A percentile compares a stretch with the other conserved stretches of the same genome.
These are phyloP conservation scores for Parazoanthus swiftii DNA, from an alignment of 92 coral and sea anemone species.

Conservation along the genomic window DNA sequence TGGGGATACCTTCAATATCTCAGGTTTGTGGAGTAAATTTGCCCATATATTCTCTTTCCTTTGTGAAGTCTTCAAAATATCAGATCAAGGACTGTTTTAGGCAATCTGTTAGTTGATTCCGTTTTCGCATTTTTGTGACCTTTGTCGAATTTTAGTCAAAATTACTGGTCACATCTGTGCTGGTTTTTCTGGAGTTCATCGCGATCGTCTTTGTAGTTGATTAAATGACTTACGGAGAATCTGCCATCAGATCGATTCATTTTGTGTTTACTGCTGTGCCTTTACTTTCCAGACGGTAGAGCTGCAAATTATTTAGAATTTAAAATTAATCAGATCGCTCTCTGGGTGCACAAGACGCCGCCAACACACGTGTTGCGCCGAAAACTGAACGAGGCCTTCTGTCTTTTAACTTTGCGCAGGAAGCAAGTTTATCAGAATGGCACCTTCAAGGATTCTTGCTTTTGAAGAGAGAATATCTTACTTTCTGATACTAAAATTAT, in stretches of 20 bases:
- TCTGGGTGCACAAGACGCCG: background rate
- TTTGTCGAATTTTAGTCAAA: background rate
- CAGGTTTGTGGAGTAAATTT: slow-evolving; percentile 67
- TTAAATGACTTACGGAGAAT: background rate
- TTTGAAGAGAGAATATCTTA: background rate
- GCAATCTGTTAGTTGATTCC: background rate
- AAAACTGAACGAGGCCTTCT: background rate
- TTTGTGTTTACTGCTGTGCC: background rate
- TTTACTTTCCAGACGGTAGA: background rate
- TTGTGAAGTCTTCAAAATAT: background rate
- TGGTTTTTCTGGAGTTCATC: background rate
- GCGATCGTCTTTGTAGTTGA: background rate
- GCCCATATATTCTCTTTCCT: background rate
- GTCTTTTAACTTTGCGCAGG: background rate
- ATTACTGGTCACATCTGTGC: slow-evolving; percentile 7
- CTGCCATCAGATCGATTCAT: background rate
- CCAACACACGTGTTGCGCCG: background rate
- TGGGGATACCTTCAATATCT: slow-evolving; percentile 77
- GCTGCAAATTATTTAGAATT: background rate
- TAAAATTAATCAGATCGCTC: background rate
- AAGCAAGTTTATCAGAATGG: background rate
- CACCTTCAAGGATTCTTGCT: background rate
- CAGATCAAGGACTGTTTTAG: background rate
- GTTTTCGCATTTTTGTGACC: background rate
- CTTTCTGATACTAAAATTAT: background rate